A percentile compares a stretch with the other conserved stretches of the same genome.
These are phyloP conservation scores for Monoplex corrugatus DNA, from an alignment of 2,888 invertebrate genomes.

Conservation along the genomic window DNA sequence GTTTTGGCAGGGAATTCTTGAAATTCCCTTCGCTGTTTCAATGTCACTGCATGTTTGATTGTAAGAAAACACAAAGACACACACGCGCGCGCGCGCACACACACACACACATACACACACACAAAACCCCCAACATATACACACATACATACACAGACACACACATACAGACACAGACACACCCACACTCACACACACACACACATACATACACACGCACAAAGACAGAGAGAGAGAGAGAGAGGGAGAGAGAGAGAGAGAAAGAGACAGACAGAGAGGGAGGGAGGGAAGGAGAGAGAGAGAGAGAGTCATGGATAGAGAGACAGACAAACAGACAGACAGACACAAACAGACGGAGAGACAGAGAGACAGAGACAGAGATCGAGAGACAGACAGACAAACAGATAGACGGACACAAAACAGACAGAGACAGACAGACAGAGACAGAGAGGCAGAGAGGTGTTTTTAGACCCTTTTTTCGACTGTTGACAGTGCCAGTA, in stretches of 20 bases:
- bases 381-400: background rate
- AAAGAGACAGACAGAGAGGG: background rate
- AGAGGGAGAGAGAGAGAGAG: background rate
- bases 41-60: no score
- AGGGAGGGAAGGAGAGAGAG: background rate
- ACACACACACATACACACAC: background rate
- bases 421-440: background rate
- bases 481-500: no score
- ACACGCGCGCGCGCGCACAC: background rate
- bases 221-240: background rate
- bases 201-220: background rate
- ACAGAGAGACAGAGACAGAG: background rate
- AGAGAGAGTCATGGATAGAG: no score
- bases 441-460: background rate
- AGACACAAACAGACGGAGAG: background rate
- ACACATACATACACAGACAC: background rate
- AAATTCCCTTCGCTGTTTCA: no score
- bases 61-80: background rate
- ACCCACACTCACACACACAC: background rate
- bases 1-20: no score
- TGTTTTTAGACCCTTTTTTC: no score
- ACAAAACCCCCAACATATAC: no score
- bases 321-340: background rate
- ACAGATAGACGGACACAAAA: background rate
- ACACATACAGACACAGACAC: background rate